A percentile compares a stretch with the other conserved stretches of the same genome.
phyloP scores from a whole-genome alignment of 2,113 vertebrate genomes.

The Vombatus ursinus region DNA sequence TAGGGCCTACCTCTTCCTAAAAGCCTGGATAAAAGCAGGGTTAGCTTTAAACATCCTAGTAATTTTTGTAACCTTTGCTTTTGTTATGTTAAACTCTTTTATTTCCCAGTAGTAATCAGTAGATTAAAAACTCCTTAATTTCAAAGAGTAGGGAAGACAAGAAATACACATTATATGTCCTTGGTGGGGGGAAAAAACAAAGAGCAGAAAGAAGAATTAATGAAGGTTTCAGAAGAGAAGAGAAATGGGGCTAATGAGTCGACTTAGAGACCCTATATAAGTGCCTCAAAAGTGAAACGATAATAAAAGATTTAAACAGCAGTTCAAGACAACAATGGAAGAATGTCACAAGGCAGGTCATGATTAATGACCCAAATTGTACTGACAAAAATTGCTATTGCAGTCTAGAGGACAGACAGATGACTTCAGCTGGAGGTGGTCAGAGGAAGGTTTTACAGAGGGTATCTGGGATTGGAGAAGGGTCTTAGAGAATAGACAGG shows the following conservation, averaged over 20 bases:
- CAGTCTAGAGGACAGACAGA: background rate
- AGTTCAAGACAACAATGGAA: background rate
- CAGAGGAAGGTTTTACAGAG: background rate
- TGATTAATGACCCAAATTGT: background rate
- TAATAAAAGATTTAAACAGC: background rate
- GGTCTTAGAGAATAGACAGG: background rate
- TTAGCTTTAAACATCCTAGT: background rate
- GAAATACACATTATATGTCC: background rate
- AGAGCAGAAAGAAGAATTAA: background rate
- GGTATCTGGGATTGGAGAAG: too few species aligned
- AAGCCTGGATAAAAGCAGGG: background rate
- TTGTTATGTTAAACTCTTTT: too few species aligned
- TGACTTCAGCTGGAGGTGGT: background rate
- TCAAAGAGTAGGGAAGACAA: background rate
- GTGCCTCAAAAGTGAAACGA: background rate
- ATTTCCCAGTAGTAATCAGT: background rate
- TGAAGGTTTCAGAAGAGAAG: background rate
- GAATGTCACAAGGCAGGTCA: background rate
- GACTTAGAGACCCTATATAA: background rate
- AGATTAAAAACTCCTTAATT: background rate
- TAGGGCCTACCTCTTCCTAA: background rate
- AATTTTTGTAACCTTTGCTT: background rate
- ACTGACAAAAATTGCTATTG: background rate
- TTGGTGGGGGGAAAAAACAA: background rate
- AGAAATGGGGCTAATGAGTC: background rate